phyloP scores from a whole-genome alignment of 2,113 vertebrate species.

The Astur gentilis region DNA sequence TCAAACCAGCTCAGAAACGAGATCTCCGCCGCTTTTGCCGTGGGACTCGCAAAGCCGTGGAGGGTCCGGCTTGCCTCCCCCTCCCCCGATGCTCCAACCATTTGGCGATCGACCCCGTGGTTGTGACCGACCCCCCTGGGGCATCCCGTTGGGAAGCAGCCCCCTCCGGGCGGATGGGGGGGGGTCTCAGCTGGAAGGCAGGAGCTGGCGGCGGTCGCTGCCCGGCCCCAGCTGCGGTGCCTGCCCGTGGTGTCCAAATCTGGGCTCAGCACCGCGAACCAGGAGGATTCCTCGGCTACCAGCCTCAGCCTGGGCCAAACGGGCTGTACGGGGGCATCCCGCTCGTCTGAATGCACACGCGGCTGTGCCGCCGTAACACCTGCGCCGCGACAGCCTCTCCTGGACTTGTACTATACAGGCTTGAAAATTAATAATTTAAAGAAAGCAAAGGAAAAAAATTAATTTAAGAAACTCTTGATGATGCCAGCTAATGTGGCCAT shows the following conservation, averaged over 20 bases:
- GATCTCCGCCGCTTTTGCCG: background rate
- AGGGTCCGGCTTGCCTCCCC: background rate
- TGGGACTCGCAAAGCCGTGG: background rate
- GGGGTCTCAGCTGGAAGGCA: background rate
- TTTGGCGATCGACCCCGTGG: fast-evolving
- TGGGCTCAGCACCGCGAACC: background rate
- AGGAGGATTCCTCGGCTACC: background rate
- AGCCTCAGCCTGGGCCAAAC: background rate
- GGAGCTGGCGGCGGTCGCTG: background rate
- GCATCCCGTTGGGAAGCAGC: fast-evolving
- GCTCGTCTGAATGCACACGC: fast-evolving
- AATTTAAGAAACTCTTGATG: background rate
- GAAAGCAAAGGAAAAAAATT: background rate
- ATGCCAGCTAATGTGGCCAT: background rate
- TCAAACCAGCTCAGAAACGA: background rate
- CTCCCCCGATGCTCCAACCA: background rate
- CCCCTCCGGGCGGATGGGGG: fast-evolving
- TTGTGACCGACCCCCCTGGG: too few relatives aligned
- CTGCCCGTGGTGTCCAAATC: background rate
- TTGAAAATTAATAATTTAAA: constrained; percentile 4
- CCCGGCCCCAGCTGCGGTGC: fast-evolving
- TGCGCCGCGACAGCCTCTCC: background rate
- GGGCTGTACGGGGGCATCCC: background rate
- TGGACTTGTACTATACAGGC: background rate
- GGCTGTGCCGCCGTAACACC: background rate